Evolutionary conservation across 1,140 invertebrate species (phyloP).

Genomic region (Drosophila arawakana): DNA sequence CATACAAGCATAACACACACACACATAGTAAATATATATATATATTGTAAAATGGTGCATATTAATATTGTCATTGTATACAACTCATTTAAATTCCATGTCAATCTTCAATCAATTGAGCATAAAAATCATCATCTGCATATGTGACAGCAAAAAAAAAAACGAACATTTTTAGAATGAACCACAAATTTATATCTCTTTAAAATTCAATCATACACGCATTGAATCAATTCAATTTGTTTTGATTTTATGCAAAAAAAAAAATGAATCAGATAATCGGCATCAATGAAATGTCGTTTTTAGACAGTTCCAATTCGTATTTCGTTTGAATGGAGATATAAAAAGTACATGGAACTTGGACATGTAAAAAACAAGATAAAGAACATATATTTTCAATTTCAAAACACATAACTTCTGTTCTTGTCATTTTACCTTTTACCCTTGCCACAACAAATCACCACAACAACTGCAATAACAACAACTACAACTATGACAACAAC

Average conservation of each 20-base stretch:
- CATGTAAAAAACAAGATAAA: constrained; percentile 5
- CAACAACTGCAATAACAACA: constrained; percentile 21
- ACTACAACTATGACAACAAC: constrained; percentile 24
- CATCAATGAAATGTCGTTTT: constrained; percentile 3
- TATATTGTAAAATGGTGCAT: constrained; percentile 11
- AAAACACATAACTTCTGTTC: constrained; percentile 48
- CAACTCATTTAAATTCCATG: constrained; percentile 17
- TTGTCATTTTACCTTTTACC: constrained; percentile 33
- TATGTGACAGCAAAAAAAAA: not conserved
- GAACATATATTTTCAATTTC: constrained; percentile 33
- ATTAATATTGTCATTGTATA: constrained; percentile 19
- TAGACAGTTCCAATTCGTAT: constrained; percentile 4
- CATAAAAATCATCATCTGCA: constrained; percentile 28
- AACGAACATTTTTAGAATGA: not conserved
- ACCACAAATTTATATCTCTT: not conserved
- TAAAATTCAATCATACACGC: constrained; percentile 12
- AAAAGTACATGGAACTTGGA: constrained; percentile 10
- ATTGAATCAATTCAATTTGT: constrained; percentile 17
- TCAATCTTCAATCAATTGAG: constrained; percentile 29
- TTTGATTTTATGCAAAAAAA: constrained; percentile 16
- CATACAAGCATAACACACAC: too few relatives aligned
- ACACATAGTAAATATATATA: too few relatives aligned
- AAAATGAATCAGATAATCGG: not conserved
- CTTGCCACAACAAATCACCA: constrained; percentile 34
- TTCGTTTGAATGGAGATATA: constrained; percentile 28